Base-by-base conservation (phyloP, 2,888 invertebrate genomes). In the Cenopis cana region DNA sequence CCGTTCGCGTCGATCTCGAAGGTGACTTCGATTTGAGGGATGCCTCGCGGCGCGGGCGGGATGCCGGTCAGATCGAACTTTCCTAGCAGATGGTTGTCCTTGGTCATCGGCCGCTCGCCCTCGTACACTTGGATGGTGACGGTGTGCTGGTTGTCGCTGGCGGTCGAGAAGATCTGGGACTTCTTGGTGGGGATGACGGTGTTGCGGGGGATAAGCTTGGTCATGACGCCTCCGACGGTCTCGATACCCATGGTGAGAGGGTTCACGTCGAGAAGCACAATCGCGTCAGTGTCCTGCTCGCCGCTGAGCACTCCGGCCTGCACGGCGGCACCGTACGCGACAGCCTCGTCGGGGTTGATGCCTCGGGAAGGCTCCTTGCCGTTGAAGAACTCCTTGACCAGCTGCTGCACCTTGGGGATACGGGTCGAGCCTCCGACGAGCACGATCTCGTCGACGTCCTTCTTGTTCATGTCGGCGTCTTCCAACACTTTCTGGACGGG, bases 221-320 rank as follows among this genome's bases (percentile, higher is more conserved):
- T 99, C 99, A 99, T 99, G 38, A 99, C 99, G 78, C 99, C 99
- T 76, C 99, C 99, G 61, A 99, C 99, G 54, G 99, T 99, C 93
- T 99, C 99, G 85, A 99, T 99, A 92, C 99, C 99, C 96, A 99
- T 96, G 76, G 99, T 99, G 76, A 99, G 95, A 78, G 99, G 99
- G 90, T 99, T 99, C 68, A 99, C 99, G 89, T 99, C 99, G 76
- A 99, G 95, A 73, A 99, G 95, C 0, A 99, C 98, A 78, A 99
- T 97, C 68, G 99, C 99, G 80, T 98, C 98, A 1, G 98, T 98
- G 85, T 98, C 98, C 91, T 99, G 98, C 94, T 99, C 99, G 67
- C 99, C 98, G 74, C 98, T 98, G 73, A 99, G 95, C 1, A 99
- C 99, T 80, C 99, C 99, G 85, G 98, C 99, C 93, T 99, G 99